These are phyloP conservation scores for Carassius auratus DNA, from an alignment of 2,113 vertebrate genomes.

Conservation along the genomic window DNA sequence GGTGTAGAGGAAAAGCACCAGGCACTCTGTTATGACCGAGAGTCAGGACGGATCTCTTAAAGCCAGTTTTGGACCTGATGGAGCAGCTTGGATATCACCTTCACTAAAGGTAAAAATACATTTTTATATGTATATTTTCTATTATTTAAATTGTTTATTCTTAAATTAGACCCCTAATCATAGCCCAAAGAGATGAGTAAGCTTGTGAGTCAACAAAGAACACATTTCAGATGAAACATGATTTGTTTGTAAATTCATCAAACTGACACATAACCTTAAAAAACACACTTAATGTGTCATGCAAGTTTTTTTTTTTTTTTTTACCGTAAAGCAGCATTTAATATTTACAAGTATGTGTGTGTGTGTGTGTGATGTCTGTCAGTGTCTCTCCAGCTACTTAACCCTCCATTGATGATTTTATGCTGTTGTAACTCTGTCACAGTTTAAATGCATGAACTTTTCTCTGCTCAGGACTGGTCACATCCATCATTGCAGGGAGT, in stretches of 20 bases:
- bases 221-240: background rate
- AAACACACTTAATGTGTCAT: background rate
- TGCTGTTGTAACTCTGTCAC: background rate
- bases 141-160: no score
- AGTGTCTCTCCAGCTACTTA: background rate
- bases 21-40: constrained; percentile 8
- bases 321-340: background rate
- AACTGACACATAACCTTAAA: background rate
- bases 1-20: constrained; percentile 3
- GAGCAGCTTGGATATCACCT: background rate
- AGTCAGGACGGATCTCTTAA: background rate
- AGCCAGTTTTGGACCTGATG: background rate
- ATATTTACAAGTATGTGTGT: background rate
- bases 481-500: constrained; percentile 10
- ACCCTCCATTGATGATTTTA: background rate
- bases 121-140: background rate
- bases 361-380: background rate
- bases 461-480: background rate
- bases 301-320: background rate
- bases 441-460: background rate
- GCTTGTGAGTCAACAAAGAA: background rate
- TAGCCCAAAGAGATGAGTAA: background rate
- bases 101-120: background rate
- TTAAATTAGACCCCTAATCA: background rate
- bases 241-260: background rate